A percentile compares a stretch with the other conserved stretches of the same genome.
Evolutionary conservation across 1,140 invertebrate genomes (phyloP).

Genomic region (Micrasema longulum): DNA sequence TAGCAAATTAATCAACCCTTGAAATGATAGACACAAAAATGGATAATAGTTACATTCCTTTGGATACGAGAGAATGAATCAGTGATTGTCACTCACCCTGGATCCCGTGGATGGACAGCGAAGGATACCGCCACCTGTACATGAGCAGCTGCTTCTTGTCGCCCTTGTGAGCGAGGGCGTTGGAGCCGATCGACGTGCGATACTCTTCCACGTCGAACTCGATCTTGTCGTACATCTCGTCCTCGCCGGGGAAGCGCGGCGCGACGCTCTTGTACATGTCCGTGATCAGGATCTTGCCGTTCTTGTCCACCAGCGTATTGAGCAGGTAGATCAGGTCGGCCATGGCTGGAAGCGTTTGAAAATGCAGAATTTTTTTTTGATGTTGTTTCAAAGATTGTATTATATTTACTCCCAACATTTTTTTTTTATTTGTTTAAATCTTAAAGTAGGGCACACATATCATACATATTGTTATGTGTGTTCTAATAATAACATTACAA

Average conservation of each 20-base stretch:
- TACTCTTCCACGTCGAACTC: constrained; percentile 92
- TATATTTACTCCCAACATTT: too few species aligned
- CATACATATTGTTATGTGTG: too few species aligned
- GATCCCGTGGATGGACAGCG: constrained; percentile 92
- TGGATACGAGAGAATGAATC: too few species aligned
- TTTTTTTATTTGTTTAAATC: too few species aligned
- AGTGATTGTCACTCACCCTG: too few species aligned
- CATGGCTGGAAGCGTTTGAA: constrained; percentile 75
- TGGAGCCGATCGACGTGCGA: constrained; percentile 77
- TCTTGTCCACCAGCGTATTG: constrained; percentile 83
- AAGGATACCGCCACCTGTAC: constrained; percentile 92
- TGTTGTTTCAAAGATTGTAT: too few species aligned
- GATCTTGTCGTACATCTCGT: constrained; percentile 84
- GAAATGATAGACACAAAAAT: too few species aligned
- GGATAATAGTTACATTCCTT: too few species aligned
- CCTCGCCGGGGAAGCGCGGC: constrained; percentile 80
- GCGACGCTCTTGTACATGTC: constrained; percentile 85
- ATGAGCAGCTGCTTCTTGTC: constrained; percentile 85
- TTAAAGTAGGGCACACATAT: too few species aligned
- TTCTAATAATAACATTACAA: too few species aligned
- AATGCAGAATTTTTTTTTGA: neutral
- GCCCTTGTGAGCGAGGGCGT: constrained; percentile 78
- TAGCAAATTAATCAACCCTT: too few species aligned
- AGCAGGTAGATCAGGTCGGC: constrained; percentile 88
- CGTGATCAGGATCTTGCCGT: constrained; percentile 86